phyloP scores from a whole-genome alignment of 2,888 invertebrate species.

The Eristalis arbustorum region DNA sequence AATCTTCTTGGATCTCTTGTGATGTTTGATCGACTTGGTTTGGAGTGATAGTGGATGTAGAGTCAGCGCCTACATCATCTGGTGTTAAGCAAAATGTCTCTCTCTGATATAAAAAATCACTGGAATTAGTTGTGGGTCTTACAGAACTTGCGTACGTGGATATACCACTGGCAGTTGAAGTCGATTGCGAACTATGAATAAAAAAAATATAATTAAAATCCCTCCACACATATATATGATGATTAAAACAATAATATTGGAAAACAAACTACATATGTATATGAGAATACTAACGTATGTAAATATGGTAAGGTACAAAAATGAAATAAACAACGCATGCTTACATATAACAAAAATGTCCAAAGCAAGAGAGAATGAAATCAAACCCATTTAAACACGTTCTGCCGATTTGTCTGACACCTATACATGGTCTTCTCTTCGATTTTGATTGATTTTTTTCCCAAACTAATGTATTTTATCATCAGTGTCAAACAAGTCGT shows the following conservation, averaged over 20 bases:
- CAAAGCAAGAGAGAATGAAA: conserved; percentile 69
- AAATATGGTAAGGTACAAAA: conserved; percentile 12
- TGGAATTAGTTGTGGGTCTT: conserved; percentile 78
- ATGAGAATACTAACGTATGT: neutral
- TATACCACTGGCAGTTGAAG: conserved; percentile 79
- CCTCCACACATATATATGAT: neutral
- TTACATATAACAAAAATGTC: conserved; percentile 74
- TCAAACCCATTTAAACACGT: conserved; percentile 63
- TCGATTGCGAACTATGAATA: conserved; percentile 78
- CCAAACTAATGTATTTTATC: conserved; percentile 51
- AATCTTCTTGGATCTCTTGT: conserved; percentile 73
- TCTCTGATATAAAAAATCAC: conserved; percentile 80
- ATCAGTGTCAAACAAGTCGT: conserved; percentile 68
- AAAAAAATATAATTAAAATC: conserved; percentile 46
- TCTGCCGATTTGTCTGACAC: conserved; percentile 65
- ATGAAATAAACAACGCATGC: conserved; percentile 77
- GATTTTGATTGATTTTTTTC: conserved; percentile 37
- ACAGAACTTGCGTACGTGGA: conserved; percentile 80
- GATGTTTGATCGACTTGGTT: conserved; percentile 69
- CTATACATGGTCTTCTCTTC: conserved; percentile 42
- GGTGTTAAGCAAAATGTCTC: conserved; percentile 79
- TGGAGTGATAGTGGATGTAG: conserved; percentile 42
- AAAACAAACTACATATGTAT: neutral
- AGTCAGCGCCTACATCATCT: conserved; percentile 74
- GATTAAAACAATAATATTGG: neutral